These are phyloP conservation scores for Psephotus haematonotus DNA, from an alignment of 2,113 vertebrate genomes.

Conservation along the genomic window DNA sequence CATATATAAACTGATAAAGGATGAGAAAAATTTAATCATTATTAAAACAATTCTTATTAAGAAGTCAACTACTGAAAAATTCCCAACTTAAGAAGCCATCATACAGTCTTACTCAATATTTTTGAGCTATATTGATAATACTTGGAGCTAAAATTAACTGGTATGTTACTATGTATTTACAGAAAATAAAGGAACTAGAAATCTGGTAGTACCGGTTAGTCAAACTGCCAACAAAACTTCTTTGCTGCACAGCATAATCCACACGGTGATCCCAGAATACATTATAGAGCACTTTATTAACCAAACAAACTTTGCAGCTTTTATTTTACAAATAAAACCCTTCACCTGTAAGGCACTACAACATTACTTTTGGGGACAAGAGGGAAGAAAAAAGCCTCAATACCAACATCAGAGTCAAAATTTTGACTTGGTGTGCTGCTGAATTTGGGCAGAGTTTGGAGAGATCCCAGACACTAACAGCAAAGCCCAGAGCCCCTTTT, in stretches of 20 bases:
- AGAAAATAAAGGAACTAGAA: constrained; percentile 32
- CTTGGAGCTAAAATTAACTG: neutral
- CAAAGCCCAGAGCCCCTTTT: neutral
- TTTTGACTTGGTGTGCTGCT: neutral
- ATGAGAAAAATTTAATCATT: neutral
- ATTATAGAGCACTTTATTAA: neutral
- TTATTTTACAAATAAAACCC: neutral
- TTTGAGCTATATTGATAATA: neutral
- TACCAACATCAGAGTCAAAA: neutral
- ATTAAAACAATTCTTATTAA: neutral
- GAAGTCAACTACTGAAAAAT: neutral
- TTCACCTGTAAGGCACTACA: neutral
- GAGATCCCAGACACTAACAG: neutral
- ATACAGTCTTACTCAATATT: neutral
- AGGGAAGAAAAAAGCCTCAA: neutral
- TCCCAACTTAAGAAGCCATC: neutral
- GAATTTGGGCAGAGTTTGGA: neutral
- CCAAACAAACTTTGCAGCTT: neutral
- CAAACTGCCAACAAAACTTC: constrained; percentile 11
- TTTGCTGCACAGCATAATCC: neutral
- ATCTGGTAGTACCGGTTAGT: constrained; percentile 11
- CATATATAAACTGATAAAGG: neutral
- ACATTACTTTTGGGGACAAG: neutral
- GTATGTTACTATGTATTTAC: neutral
- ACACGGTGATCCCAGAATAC: neutral